These are phyloP conservation scores for Euura lappo DNA, from an alignment of 1,140 invertebrate species.

Conservation along the genomic window DNA sequence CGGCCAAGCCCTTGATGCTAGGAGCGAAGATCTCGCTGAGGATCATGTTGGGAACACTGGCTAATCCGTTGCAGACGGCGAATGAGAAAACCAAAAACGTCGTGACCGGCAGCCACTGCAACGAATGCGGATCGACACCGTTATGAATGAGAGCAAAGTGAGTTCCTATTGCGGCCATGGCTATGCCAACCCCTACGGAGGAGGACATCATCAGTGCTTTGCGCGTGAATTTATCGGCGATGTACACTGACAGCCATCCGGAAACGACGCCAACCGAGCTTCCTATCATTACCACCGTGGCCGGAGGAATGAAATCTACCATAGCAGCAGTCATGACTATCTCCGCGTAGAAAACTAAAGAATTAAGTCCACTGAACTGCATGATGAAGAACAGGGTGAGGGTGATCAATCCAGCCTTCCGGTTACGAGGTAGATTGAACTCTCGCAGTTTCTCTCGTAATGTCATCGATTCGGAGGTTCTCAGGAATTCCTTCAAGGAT, in stretches of 20 bases:
- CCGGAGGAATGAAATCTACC: slow-evolving; percentile 54
- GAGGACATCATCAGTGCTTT: slow-evolving; percentile 71
- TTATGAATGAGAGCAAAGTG: slow-evolving; percentile 68
- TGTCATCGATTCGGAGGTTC: background rate
- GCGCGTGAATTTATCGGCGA: slow-evolving; percentile 76
- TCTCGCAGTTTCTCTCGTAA: slow-evolving; percentile 19
- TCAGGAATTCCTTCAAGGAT: background rate
- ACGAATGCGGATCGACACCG: slow-evolving; percentile 48
- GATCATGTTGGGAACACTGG: slow-evolving; percentile 73
- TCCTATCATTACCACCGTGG: slow-evolving; percentile 69
- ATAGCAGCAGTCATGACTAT: slow-evolving; percentile 72
- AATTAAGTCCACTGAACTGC: slow-evolving; percentile 79
- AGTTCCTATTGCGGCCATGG: slow-evolving; percentile 63
- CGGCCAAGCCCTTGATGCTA: slow-evolving; percentile 70
- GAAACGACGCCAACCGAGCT: slow-evolving; percentile 70
- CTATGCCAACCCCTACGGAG: slow-evolving; percentile 61
- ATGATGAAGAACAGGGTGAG: slow-evolving; percentile 74
- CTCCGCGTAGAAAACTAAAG: slow-evolving; percentile 76
- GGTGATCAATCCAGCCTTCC: slow-evolving; percentile 68
- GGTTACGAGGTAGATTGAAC: slow-evolving; percentile 52
- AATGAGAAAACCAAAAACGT: slow-evolving; percentile 70
- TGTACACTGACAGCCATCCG: slow-evolving; percentile 64
- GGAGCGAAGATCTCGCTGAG: slow-evolving; percentile 77
- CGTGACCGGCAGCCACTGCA: slow-evolving; percentile 66
- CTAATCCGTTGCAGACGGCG: slow-evolving; percentile 70